Conservation (phyloP, 37 sponge, comb jelly and placozoan genomes). For the Diacarnus erythraeanus region DNA sequence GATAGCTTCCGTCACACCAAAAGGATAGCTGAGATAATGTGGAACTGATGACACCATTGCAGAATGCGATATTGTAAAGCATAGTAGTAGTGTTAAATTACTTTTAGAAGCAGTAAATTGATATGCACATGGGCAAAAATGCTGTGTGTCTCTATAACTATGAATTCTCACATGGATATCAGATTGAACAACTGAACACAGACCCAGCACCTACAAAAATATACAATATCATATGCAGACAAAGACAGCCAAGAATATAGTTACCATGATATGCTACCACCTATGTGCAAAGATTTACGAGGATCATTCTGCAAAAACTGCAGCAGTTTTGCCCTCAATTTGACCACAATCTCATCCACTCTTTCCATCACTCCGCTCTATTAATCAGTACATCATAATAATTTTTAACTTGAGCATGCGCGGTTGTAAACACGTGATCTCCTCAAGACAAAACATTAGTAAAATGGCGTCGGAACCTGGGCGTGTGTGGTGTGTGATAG, state of each 20-base stretch:
- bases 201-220: conserved; percentile 32
- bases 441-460: neutral
- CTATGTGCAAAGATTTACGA: neutral
- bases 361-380: neutral
- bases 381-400: too few species aligned
- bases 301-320: neutral
- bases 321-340: conserved; percentile 12
- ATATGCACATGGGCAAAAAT: too few species aligned
- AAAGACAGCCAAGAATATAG: neutral
- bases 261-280: conserved; percentile 22
- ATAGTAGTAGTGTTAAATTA: too few species aligned
- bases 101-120: too few species aligned
- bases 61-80: too few species aligned
- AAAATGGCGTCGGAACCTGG: conserved; percentile 7
- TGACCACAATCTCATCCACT: conserved; percentile 11
- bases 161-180: conserved; percentile 17
- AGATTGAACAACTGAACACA: conserved; percentile 21
- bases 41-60: too few species aligned
- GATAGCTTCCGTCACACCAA: conserved; percentile 45
- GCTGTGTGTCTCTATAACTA: too few species aligned
- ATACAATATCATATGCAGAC: neutral
- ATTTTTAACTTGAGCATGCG: too few species aligned
- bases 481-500: neutral
- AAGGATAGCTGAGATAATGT: conserved; percentile 33
- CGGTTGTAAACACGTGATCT: conserved; percentile 5